These are phyloP conservation scores for Podilymbus podiceps DNA, from an alignment of 2,113 vertebrate genomes.

Conservation along the genomic window DNA sequence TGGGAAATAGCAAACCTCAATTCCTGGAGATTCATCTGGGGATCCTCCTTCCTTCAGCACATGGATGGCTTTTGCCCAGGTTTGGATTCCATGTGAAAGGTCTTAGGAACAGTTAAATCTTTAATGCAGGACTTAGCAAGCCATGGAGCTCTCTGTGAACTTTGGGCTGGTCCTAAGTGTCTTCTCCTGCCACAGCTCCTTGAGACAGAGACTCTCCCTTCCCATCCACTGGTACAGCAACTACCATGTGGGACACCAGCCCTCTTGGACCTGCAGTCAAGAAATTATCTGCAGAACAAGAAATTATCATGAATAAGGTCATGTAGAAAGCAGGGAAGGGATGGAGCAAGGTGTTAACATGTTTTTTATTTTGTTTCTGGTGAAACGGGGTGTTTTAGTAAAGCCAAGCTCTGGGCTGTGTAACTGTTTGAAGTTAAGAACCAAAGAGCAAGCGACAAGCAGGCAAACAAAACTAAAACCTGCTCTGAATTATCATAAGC, in stretches of 20 bases:
- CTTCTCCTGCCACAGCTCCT: not conserved
- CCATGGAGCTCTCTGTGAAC: not conserved
- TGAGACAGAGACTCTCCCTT: not conserved
- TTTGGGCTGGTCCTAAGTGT: not conserved
- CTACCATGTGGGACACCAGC: not conserved
- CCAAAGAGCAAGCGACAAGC: not conserved
- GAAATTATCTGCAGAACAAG: not conserved
- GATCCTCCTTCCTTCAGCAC: not conserved
- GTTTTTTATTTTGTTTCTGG: not conserved
- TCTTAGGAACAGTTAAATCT: not conserved
- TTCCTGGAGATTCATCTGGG: not conserved
- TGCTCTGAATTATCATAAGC: slow-evolving; percentile 15
- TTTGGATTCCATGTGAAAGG: fast-evolving
- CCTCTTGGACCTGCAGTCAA: not conserved
- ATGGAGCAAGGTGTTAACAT: not conserved
- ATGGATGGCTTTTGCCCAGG: fast-evolving
- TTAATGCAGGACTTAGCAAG: not conserved
- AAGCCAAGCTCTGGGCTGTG: not conserved
- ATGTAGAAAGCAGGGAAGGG: not conserved
- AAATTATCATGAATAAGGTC: not conserved
- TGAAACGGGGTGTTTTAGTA: not conserved
- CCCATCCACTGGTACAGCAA: not conserved
- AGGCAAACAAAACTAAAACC: not conserved
- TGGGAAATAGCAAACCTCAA: not conserved
- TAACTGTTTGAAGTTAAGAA: not conserved